phyloP scores from a whole-genome alignment of 1,140 invertebrate species.

The Papilio helenus region DNA sequence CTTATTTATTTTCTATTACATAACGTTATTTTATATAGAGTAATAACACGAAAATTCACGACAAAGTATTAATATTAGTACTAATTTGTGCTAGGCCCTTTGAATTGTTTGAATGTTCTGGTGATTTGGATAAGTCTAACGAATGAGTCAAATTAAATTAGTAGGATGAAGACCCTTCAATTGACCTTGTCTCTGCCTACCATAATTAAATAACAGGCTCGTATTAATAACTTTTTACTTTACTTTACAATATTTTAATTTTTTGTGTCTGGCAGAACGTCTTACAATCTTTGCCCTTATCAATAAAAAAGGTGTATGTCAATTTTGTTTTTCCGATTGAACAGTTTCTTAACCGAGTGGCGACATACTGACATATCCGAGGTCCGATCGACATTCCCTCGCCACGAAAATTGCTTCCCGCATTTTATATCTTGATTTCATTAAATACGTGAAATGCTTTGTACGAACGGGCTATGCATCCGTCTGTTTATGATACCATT shows the following conservation, averaged over 20 bases:
- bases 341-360: not conserved
- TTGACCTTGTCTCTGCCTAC: not conserved
- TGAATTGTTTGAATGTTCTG: too few relatives aligned
- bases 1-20: not conserved
- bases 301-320: not conserved
- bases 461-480: not conserved
- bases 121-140: too few relatives aligned
- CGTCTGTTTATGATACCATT: too few relatives aligned
- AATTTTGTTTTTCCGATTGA: conserved; percentile 1
- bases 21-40: too few relatives aligned
- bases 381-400: not conserved
- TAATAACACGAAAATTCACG: too few relatives aligned
- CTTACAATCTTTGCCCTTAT: conserved; percentile 6
- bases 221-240: not conserved
- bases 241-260: too few relatives aligned
- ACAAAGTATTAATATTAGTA: too few relatives aligned
- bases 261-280: not conserved
- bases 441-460: not conserved
- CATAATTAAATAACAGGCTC: not conserved
- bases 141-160: too few relatives aligned
- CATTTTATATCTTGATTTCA: conserved; percentile 18
- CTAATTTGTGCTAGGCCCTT: too few relatives aligned
- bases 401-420: not conserved
- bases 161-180: not conserved
- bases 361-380: not conserved